Base-by-base conservation (phyloP, 2,797 vertebrate species). In the Garrulus glandarius region DNA sequence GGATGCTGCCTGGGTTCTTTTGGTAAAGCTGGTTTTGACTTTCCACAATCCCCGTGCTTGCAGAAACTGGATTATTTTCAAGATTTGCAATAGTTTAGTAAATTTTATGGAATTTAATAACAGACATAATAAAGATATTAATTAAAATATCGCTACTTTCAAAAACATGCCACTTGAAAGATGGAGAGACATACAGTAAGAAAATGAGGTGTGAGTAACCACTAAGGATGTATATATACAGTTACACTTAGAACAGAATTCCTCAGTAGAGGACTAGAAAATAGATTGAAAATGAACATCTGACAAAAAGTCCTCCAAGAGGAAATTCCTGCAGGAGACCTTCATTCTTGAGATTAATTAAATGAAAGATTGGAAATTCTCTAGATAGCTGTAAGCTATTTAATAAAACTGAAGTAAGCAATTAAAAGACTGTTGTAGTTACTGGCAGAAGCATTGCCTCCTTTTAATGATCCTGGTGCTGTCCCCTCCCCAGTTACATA, bases 321-420 rank as follows among this genome's bases (percentile, higher is more conserved):
- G 49, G 70, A 89, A 95, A 95, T 86, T 95, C 93, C 95, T 97
- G 36, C 50, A 88, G 89, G 95, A 96, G 53, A 88, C 44, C 88
- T 97, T 93, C 61, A 92, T 97, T 93, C 91, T 94, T 87, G 92
- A 95, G 91, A 95, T 96, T 94, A 96, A 95, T 95, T 96, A 97
- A 96, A 84, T 74, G 92, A 80, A 92, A 96, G 93, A 96, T 96
- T 91, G 89, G 74, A 94, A 97, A 95, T 79, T 94, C 96, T 95
- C 96, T 83, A 93, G 96, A 75, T 92, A 92, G 89, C 94, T 94
- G 77, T 93, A 89, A 97, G 85, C 89, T 96, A 72, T 91, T 95
- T 95, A 97, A 96, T 95, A 80, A 91, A 92, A 71, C 84, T 52
- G 89, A 94, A 95, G 84, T 76, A 93, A 94, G 94, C 95, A 97